Base-by-base conservation (phyloP, 23 tunicate genomes). In the Styela plicata region DNA sequence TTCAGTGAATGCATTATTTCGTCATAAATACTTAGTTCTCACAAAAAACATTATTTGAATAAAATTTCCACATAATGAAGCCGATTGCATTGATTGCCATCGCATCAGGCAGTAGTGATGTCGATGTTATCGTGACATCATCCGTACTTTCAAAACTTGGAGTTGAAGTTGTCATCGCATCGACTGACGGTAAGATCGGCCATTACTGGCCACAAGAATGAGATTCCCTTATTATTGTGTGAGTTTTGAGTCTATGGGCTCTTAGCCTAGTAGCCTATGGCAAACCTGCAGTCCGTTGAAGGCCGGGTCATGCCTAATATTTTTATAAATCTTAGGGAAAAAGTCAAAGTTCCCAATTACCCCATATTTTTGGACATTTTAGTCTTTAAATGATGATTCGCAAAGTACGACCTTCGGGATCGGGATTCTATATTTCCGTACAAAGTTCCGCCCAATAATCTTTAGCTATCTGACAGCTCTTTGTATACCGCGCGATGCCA, bases 121-220 rank as follows among this genome's bases (percentile, higher is more conserved):
- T 83, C n/a, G 86, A 83, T 52, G 86, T 83, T 7, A 83, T 83
- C n/a, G 80, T 68, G 30, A 71, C 86, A 20, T 73, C 63, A 25
- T 73, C 80, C 3, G 28, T 33, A 7, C 63, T 83, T 19, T 31
- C 68, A 20, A 32, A 53, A 74, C 37, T 73, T 26, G 86, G 86
- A 52, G 37, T 83, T 26, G 35, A 62, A 74, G 86, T 83, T 21
- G 52, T 67, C 33, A 73, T 83, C 23, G 86, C 86, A 32, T 83
- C 86, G 2, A 81, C 80, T 26, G 86, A 74, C 20, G 86, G 86
- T 83, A 83, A 52, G 79, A n/a, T 31, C 16, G 19, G n/a, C n/a
- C n/a, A n/a, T n/a, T n/a, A n/a, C n/a, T n/a, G n/a, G n/a, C n/a
- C n/a, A n/a, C n/a, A n/a, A n/a, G n/a, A n/a, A n/a, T n/a, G n/a